A percentile compares a stretch with the other conserved stretches of the same genome.
phyloP scores from a whole-genome alignment of 2,888 invertebrate species.

The Microctonus aethiopoides region DNA sequence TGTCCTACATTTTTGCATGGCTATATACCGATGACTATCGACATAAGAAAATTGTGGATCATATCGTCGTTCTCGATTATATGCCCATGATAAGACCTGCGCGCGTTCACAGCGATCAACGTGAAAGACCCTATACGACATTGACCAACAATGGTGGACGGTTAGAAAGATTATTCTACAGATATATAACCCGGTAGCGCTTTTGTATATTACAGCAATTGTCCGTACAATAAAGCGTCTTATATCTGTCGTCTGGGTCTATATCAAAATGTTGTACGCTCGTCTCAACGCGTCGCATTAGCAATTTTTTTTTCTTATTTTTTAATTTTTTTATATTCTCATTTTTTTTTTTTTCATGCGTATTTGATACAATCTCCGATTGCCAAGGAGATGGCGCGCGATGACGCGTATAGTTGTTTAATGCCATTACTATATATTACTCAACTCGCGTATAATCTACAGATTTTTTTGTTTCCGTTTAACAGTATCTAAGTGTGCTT shows the following conservation, averaged over 20 bases:
- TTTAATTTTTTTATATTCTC: not conserved
- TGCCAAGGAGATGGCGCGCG: not conserved
- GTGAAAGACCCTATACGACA: not conserved
- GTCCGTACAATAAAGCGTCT: not conserved
- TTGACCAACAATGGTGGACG: not conserved
- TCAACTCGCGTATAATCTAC: constrained; percentile 5
- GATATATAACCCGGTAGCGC: not conserved
- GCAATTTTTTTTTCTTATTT: not conserved
- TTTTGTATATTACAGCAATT: not conserved
- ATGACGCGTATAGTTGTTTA: constrained; percentile 9
- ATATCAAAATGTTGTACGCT: constrained; percentile 20
- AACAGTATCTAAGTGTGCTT: constrained; percentile 18
- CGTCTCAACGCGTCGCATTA: not conserved
- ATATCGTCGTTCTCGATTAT: not conserved
- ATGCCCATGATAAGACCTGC: not conserved
- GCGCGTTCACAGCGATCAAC: not conserved
- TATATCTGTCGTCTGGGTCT: not conserved
- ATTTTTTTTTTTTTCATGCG: not conserved
- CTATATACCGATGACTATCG: not conserved
- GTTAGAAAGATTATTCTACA: not conserved
- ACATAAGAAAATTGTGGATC: not conserved
- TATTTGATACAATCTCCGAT: constrained; percentile 23
- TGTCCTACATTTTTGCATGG: not conserved
- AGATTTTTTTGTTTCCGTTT: constrained; percentile 18
- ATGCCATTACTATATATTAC: constrained; percentile 12